phyloP scores from a whole-genome alignment of 35 echinoderm and acorn worm genomes.

The Ophiothrix spiculata region DNA sequence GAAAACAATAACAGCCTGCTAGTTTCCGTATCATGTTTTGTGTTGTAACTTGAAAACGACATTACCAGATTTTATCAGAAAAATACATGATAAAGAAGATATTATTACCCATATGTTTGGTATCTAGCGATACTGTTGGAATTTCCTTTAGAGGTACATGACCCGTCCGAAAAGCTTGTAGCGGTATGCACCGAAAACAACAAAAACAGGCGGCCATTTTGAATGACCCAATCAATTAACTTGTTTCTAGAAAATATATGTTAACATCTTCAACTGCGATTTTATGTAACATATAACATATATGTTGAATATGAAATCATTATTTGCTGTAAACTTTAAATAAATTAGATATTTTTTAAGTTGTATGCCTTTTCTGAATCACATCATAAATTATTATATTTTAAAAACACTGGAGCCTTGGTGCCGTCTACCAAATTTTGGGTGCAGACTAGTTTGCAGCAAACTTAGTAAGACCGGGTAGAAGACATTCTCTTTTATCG shows the following conservation, averaged over 20 bases:
- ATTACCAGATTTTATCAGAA: no score
- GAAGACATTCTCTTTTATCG: no score
- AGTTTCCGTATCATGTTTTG: neutral
- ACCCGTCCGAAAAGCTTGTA: constrained; percentile 68
- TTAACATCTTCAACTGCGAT: neutral
- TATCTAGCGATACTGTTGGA: constrained; percentile 80
- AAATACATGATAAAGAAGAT: no score
- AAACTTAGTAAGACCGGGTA: no score
- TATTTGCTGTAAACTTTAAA: neutral
- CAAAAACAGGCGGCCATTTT: constrained; percentile 98
- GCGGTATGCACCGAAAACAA: constrained; percentile 89
- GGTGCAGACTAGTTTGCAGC: no score
- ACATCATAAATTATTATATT: neutral
- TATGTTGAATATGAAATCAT: neutral
- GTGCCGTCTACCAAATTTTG: no score
- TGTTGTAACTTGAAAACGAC: no score
- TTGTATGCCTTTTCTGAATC: neutral
- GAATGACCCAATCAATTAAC: neutral
- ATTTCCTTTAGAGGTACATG: constrained; percentile 96
- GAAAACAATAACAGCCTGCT: neutral
- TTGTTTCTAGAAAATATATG: neutral
- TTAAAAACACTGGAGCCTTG: neutral
- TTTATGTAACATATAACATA: neutral
- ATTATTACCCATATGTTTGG: constrained; percentile 84
- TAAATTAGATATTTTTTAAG: neutral